Evolutionary conservation across 2,888 invertebrate genomes (phyloP).

Genomic region (Cordilura impudica): DNA sequence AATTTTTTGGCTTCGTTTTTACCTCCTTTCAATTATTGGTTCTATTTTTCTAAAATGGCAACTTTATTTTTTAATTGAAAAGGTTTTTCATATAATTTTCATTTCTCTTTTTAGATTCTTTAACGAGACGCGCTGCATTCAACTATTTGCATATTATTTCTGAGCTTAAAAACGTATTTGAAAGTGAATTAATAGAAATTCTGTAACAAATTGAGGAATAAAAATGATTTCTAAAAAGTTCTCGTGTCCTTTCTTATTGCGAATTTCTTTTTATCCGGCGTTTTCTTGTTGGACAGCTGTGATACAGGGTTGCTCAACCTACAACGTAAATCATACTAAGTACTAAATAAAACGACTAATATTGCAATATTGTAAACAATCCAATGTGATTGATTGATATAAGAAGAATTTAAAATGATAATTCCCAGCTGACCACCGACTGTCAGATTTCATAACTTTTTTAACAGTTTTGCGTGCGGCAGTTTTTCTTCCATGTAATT

Average conservation of each 20-base stretch:
- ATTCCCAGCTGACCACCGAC: conserved; percentile 2
- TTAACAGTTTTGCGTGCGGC: neutral
- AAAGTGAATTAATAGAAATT: conserved; percentile 21
- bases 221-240: conserved; percentile 10
- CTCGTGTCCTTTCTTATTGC: conserved; percentile 20
- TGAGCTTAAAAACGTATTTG: too few species aligned
- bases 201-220: conserved; percentile 11
- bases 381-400: neutral
- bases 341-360: neutral
- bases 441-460: conserved; percentile 55
- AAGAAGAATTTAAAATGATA: neutral
- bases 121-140: neutral
- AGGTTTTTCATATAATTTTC: neutral
- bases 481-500: neutral
- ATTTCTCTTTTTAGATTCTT: neutral
- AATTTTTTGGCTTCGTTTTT: conserved; percentile 9
- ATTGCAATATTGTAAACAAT: neutral
- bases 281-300: conserved; percentile 6
- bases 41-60: neutral
- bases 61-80: neutral
- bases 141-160: neutral
- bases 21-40: neutral
- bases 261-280: conserved; percentile 35
- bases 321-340: too few species aligned
- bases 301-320: too few species aligned